Base-by-base conservation (phyloP, 2,888 invertebrate genomes). In the Aspidapion aeneum region DNA sequence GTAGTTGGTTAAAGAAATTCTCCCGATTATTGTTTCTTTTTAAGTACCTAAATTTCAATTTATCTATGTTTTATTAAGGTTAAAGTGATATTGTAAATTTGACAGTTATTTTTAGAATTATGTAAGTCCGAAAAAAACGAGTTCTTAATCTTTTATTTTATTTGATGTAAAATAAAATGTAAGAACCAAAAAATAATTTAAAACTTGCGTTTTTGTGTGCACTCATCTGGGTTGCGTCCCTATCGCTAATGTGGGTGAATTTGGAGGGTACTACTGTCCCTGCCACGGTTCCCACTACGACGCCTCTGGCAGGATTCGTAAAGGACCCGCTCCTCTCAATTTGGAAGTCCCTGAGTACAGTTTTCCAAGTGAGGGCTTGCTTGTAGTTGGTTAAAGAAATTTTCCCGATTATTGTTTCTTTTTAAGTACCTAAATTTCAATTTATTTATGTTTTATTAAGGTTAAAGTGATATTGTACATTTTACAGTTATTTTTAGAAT, bases 211-310 rank as follows among this genome's bases (percentile, higher is more conserved):
- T n/a, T n/a, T n/a, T n/a, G 94, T 99, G 0, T 98, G 97, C 84
- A 98, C 97, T 58, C 97, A 98, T 82, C 84, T 98, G 72, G 97
- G 99, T 60, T 99, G 99, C 82, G 97, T 99, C 63, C 99, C 99
- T 22, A 93, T 99, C 66, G 92, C 96, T 18, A 93, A 94, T 79
- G 87, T 94, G 60, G 94, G 94, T 59, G 97, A 98, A 73, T 98
- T 86, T 78, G 97, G 96, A 20, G 99, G 99, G 57, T 99, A 98
- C 80, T 99, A 98, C 82, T 99, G 99, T 76, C 99, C 99, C 0
- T 99, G 99, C 83, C 99, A 99, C 78, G 99, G 99, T 49, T 98
- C 98, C 51, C 99, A 99, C 80, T 99, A 99, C 79, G 99, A 99
- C 80, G 93, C 93, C 0, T 94, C 98, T 17, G 99, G 99, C 1